phyloP scores from a whole-genome alignment of 2,888 invertebrate species.

The Oegoconia quadripuncta region DNA sequence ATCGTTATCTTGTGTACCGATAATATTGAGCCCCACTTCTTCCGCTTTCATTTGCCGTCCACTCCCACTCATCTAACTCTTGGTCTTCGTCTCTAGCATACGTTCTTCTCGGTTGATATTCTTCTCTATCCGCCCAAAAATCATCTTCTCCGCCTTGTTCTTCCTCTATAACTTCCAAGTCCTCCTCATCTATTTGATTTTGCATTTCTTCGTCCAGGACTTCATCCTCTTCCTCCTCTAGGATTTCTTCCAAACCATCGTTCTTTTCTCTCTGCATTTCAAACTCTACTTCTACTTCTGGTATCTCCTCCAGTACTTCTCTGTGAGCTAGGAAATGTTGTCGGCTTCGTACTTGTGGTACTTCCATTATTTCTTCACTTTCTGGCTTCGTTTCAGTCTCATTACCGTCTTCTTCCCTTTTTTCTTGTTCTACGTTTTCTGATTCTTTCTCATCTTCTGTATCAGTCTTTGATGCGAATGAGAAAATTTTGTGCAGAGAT shows the following conservation, averaged over 20 bases:
- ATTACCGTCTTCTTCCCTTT: constrained; percentile 24
- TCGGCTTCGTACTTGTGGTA: constrained; percentile 36
- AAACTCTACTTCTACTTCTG: constrained; percentile 64
- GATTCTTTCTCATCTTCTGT: constrained; percentile 21
- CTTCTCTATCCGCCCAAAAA: constrained; percentile 51
- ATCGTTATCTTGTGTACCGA: constrained; percentile 58
- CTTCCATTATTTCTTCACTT: constrained; percentile 34
- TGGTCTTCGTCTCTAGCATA: constrained; percentile 46
- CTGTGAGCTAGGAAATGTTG: constrained; percentile 60
- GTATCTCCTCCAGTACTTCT: constrained; percentile 69
- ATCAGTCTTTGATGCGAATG: constrained; percentile 31
- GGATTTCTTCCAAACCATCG: constrained; percentile 60
- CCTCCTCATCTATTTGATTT: constrained; percentile 44
- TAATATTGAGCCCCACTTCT: constrained; percentile 59
- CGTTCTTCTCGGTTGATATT: constrained; percentile 36
- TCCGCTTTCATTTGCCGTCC: constrained; percentile 43
- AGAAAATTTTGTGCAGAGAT: constrained; percentile 52
- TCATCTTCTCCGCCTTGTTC: constrained; percentile 61
- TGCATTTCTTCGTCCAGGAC: constrained; percentile 39
- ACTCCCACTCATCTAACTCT: constrained; percentile 74
- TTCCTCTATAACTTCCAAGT: constrained; percentile 61
- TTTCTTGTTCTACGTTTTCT: constrained; percentile 23
- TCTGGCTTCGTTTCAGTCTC: constrained; percentile 23
- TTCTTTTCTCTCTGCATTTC: constrained; percentile 56
- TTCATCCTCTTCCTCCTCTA: constrained; percentile 66